Evolutionary conservation across 2,888 invertebrate genomes (phyloP).

Genomic region (Apodemia mormo): DNA sequence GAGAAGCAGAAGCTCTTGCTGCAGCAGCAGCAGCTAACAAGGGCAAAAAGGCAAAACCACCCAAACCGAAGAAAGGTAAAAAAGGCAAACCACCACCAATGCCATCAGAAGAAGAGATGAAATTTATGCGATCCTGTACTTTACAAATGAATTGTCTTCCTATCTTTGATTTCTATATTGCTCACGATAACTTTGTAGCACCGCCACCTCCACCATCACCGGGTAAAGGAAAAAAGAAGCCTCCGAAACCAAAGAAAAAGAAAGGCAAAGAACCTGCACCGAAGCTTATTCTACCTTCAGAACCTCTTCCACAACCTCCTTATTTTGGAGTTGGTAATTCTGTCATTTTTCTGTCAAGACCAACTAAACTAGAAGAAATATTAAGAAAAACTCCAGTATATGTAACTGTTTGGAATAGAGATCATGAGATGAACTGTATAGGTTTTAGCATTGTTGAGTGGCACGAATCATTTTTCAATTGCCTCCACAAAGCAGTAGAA

Average conservation of each 20-base stretch:
- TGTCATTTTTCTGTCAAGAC: slow-evolving; percentile 68
- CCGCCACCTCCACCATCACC: slow-evolving; percentile 69
- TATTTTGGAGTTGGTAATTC: slow-evolving; percentile 73
- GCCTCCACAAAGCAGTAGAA: slow-evolving; percentile 56
- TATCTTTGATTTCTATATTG: slow-evolving; percentile 69
- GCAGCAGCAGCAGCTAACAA: slow-evolving; percentile 56
- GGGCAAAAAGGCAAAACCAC: slow-evolving; percentile 42
- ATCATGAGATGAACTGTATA: slow-evolving; percentile 65
- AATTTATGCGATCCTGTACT: slow-evolving; percentile 72
- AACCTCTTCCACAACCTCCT: slow-evolving; percentile 72
- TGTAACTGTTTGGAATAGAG: slow-evolving; percentile 48
- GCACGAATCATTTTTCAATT: slow-evolving; percentile 66
- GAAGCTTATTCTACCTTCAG: slow-evolving; percentile 63
- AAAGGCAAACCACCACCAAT: slow-evolving; percentile 64
- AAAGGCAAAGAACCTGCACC: slow-evolving; percentile 47
- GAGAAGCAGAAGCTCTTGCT: slow-evolving; percentile 61
- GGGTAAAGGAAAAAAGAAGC: slow-evolving; percentile 41
- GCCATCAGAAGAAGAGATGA: slow-evolving; percentile 74
- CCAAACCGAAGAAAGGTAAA: slow-evolving; percentile 43
- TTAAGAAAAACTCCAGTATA: slow-evolving; percentile 65
- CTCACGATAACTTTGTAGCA: slow-evolving; percentile 73
- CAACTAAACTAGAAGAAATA: slow-evolving; percentile 63
- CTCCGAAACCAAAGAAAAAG: slow-evolving; percentile 39
- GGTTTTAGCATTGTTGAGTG: slow-evolving; percentile 65
- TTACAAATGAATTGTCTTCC: slow-evolving; percentile 71